Percentiles rank a stretch among this genome's conserved stretches.
Conservation (phyloP, 2,888 invertebrate species). For the Notodonta dromedarius region DNA sequence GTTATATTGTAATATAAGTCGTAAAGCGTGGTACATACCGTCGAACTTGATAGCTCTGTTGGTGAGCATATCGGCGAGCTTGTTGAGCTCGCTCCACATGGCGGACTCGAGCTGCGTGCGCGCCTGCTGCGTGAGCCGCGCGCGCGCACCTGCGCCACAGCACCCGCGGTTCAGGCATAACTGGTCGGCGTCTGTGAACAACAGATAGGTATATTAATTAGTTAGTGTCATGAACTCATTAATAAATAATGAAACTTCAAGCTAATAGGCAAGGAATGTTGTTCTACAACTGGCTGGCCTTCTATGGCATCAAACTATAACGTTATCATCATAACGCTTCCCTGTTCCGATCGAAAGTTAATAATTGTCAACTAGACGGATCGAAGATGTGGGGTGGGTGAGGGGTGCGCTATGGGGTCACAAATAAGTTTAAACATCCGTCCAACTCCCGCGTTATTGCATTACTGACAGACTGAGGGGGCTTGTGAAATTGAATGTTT, state of each 20-base stretch:
- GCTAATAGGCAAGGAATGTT: too few species aligned
- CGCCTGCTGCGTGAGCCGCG: conserved; percentile 88
- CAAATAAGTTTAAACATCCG: conserved; percentile 68
- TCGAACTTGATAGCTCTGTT: conserved; percentile 93
- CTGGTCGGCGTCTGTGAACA: conserved; percentile 73
- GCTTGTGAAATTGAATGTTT: conserved; percentile 22
- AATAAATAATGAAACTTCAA: too few species aligned
- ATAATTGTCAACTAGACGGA: conserved; percentile 43
- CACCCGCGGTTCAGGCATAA: conserved; percentile 85
- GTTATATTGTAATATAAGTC: too few species aligned
- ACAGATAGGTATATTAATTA: conserved; percentile 4
- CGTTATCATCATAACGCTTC: conserved; percentile 8
- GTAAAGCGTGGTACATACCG: conserved; percentile 84
- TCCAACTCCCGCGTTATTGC: conserved; percentile 55
- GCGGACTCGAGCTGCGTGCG: conserved; percentile 90
- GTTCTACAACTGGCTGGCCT: too few species aligned
- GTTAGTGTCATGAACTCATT: too few species aligned
- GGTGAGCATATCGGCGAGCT: conserved; percentile 89
- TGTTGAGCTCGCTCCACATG: conserved; percentile 89
- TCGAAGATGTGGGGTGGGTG: conserved; percentile 35
- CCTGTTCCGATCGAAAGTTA: conserved; percentile 40
- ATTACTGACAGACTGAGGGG: conserved; percentile 51
- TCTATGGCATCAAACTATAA: neutral
- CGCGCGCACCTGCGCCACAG: conserved; percentile 85
- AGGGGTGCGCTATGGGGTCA: conserved; percentile 40